These are phyloP conservation scores for Cyrtorhinus lividipennis DNA, from an alignment of 1,140 invertebrate species.

Conservation along the genomic window DNA sequence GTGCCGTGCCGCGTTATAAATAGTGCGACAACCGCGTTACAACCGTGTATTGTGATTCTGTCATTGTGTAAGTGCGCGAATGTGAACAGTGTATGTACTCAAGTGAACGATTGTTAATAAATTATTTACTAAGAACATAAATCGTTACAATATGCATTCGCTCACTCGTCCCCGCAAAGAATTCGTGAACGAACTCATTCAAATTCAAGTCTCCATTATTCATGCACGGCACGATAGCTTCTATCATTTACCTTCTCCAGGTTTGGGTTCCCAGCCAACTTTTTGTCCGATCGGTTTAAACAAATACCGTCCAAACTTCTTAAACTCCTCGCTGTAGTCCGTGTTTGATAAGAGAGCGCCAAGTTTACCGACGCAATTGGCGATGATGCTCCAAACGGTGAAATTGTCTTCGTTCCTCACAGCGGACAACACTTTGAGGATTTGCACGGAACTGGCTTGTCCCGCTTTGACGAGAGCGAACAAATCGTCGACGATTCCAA, in stretches of 20 bases:
- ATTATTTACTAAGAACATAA: too few species aligned
- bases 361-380: constrained; percentile 63
- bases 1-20: too few species aligned
- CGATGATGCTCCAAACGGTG: constrained; percentile 80
- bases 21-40: too few species aligned
- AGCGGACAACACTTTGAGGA: constrained; percentile 54
- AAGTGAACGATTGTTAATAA: too few species aligned
- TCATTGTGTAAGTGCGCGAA: too few species aligned
- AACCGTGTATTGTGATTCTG: too few species aligned
- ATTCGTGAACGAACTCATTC: too few species aligned
- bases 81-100: too few species aligned
- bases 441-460: constrained; percentile 59
- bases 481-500: constrained; percentile 81
- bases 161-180: too few species aligned
- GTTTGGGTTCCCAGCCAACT: constrained; percentile 62
- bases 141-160: too few species aligned
- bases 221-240: too few species aligned
- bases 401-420: constrained; percentile 79
- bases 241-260: constrained; percentile 49
- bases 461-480: constrained; percentile 86
- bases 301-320: constrained; percentile 53
- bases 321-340: constrained; percentile 53
- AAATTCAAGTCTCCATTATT: too few species aligned
- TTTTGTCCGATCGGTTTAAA: constrained; percentile 50
- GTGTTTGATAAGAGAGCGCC: constrained; percentile 61